Percentiles rank a stretch among this genome's conserved stretches.
Evolutionary conservation across 2,888 invertebrate species (phyloP).

Genomic region (Galerucella pusilla): DNA sequence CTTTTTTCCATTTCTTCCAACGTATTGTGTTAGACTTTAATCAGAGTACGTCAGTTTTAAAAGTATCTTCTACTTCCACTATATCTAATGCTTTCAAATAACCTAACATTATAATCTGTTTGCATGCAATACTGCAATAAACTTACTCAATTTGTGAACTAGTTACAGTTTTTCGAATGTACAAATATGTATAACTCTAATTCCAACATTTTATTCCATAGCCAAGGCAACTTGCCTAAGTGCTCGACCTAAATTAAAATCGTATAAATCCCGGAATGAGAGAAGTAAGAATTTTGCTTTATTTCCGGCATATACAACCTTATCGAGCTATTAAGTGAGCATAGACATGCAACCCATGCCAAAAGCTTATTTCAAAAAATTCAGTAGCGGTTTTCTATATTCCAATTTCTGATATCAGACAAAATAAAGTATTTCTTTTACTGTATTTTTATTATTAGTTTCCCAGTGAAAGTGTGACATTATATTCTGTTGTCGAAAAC

Average conservation of each 20-base stretch:
- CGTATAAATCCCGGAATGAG: background rate
- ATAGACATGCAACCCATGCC: constrained; percentile 10
- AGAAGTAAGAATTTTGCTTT: background rate
- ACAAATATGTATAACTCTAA: background rate
- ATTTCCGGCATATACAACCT: constrained; percentile 15
- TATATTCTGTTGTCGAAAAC: too few species aligned
- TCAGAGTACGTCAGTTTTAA: too few species aligned
- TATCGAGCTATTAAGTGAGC: constrained; percentile 1
- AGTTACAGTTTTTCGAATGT: background rate
- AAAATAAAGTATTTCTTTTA: background rate
- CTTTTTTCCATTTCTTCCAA: too few species aligned
- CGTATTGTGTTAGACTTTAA: too few species aligned
- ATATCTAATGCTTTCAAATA: too few species aligned
- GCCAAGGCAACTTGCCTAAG: background rate
- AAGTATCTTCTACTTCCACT: too few species aligned
- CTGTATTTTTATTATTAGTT: too few species aligned
- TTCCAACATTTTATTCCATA: constrained; percentile 4
- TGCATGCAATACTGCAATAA: background rate
- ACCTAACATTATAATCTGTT: background rate
- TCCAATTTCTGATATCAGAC: background rate
- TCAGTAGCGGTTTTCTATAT: background rate
- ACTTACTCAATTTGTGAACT: background rate
- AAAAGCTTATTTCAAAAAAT: background rate
- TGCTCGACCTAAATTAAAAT: constrained; percentile 12
- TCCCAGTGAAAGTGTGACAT: too few species aligned